Percentiles rank a stretch among this genome's conserved stretches.
phyloP scores from a whole-genome alignment of 1,140 invertebrate species.

The Mycetomoellerius zeteki region DNA sequence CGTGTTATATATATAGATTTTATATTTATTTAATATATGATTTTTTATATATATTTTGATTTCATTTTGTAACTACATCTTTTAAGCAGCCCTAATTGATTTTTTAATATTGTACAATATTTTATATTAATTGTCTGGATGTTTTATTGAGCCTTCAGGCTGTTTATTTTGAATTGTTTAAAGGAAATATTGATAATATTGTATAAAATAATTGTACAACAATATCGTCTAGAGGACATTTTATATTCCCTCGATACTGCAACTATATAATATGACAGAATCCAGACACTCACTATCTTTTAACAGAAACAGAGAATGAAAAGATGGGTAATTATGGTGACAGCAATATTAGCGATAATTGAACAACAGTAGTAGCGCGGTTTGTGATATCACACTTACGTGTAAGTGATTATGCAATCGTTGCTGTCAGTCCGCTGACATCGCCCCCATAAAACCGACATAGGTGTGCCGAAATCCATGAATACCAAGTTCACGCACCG shows the following conservation, averaged over 20 bases:
- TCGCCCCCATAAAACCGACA: slow-evolving; percentile 13
- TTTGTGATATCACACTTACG: not conserved
- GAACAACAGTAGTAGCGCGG: not conserved
- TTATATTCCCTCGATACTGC: no score
- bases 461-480: slow-evolving; percentile 46
- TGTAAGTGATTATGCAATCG: slow-evolving; percentile 12
- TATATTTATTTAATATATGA: not conserved
- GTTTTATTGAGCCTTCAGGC: no score
- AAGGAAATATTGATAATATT: no score
- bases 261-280: not conserved
- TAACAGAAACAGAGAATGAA: not conserved
- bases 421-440: slow-evolving; percentile 24
- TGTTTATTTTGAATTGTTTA: no score
- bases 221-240: no score
- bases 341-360: not conserved
- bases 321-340: not conserved
- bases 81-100: no score
- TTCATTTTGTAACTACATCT: not conserved
- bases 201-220: no score
- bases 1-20: not conserved
- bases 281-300: not conserved
- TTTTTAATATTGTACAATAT: no score
- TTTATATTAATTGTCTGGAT: no score
- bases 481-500: slow-evolving; percentile 46
- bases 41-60: not conserved